phyloP scores from a whole-genome alignment of 2,113 vertebrate species.

The Himantopus leucocephalus region DNA sequence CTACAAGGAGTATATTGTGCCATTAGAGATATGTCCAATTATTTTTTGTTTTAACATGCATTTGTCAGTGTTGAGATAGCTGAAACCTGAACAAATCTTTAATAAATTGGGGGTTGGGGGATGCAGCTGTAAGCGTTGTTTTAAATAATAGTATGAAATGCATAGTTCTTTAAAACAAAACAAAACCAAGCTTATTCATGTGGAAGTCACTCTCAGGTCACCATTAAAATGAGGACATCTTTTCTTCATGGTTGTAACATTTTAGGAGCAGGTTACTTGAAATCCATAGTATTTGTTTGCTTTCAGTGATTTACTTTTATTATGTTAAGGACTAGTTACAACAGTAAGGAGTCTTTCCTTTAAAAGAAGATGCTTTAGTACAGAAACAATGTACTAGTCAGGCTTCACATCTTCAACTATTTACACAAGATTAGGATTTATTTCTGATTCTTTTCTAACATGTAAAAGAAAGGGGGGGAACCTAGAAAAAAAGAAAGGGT shows the following conservation, averaged over 20 bases:
- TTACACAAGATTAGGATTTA: constrained; percentile 71
- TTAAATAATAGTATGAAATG: constrained; percentile 5
- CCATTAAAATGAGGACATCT: background rate
- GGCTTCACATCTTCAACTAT: constrained; percentile 60
- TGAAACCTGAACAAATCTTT: background rate
- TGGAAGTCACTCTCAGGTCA: constrained; percentile 12
- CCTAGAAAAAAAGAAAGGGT: constrained; percentile 50
- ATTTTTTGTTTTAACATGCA: background rate
- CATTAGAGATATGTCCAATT: background rate
- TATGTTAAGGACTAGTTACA: constrained; percentile 30
- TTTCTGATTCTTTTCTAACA: constrained; percentile 63
- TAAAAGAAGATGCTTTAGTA: constrained; percentile 57
- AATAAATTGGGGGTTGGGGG: background rate
- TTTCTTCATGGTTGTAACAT: background rate
- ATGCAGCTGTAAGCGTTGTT: background rate
- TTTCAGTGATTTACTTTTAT: constrained; percentile 60
- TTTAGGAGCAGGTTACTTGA: constrained; percentile 26
- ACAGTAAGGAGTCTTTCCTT: constrained; percentile 57
- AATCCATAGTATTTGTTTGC: constrained; percentile 26
- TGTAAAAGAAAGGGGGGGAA: constrained; percentile 52
- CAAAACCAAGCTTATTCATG: background rate
- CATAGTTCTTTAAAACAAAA: background rate
- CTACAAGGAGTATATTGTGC: background rate
- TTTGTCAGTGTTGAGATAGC: background rate
- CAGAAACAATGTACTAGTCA: constrained; percentile 57